Evolutionary conservation across 2,797 vertebrate species (phyloP).

Genomic region (Hybognathus amarus): DNA sequence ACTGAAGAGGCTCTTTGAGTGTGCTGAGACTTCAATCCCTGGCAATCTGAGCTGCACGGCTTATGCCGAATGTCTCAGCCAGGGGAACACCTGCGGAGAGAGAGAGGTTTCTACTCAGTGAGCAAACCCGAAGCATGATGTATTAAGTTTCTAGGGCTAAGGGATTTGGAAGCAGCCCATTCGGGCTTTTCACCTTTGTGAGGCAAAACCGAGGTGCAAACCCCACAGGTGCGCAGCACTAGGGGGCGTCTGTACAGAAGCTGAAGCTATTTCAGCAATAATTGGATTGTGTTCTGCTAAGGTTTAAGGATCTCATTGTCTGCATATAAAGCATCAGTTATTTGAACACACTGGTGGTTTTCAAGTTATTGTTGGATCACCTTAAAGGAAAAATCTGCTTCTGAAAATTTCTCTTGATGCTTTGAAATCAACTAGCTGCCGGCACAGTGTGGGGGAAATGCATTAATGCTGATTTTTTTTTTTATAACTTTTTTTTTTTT

Average conservation of each 20-base stretch:
- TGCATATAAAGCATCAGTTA: constrained; percentile 39
- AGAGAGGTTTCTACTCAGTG: constrained; percentile 28
- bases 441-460: constrained; percentile 32
- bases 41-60: constrained; percentile 43
- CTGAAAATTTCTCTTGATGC: constrained; percentile 49
- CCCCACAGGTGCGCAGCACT: neutral
- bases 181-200: constrained; percentile 34
- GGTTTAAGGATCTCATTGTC: neutral
- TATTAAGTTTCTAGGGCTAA: constrained; percentile 34
- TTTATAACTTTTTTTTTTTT: constrained; percentile 6
- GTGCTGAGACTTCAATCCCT: constrained; percentile 12
- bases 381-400: constrained; percentile 56
- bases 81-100: constrained; percentile 50
- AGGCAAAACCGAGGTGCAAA: constrained; percentile 17
- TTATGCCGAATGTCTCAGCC: constrained; percentile 39
- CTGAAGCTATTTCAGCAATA: constrained; percentile 1
- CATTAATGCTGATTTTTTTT: constrained; percentile 49
- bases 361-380: constrained; percentile 55
- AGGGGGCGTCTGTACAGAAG: constrained; percentile 14
- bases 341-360: constrained; percentile 47
- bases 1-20: constrained; percentile 39
- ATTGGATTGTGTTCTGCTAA: neutral
- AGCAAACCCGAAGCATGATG: constrained; percentile 18
- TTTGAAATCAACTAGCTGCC: constrained; percentile 44
- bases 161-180: constrained; percentile 40